These are phyloP conservation scores for Geotrypetes seraphini DNA, from an alignment of 2,797 vertebrate species.

Conservation along the genomic window DNA sequence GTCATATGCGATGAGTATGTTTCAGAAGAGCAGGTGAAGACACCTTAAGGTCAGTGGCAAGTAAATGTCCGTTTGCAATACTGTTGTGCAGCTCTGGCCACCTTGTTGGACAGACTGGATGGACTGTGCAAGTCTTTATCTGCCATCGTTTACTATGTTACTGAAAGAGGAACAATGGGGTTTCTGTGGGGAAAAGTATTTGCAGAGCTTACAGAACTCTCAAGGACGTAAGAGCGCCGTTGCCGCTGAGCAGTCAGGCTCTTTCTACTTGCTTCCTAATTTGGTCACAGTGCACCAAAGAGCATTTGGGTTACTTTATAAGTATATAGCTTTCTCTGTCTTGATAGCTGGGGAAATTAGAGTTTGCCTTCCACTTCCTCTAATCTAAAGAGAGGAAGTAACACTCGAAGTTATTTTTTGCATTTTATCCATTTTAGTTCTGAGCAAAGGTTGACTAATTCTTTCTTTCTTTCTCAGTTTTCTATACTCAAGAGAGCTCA, in stretches of 20 bases:
- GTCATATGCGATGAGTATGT: no score
- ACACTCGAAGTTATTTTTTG: conserved; percentile 23
- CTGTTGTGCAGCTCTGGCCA: no score
- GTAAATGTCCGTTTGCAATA: no score
- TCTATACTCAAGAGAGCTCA: no score
- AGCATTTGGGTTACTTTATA: conserved; percentile 31
- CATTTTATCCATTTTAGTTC: no score
- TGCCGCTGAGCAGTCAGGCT: conserved; percentile 30
- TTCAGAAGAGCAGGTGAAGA: no score
- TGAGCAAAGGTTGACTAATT: background rate
- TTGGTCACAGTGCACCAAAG: conserved; percentile 46
- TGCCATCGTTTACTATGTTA: no score
- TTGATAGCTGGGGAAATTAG: conserved; percentile 23
- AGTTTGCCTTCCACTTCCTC: conserved; percentile 39
- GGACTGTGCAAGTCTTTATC: no score
- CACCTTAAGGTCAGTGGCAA: no score
- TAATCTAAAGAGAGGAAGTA: conserved; percentile 37
- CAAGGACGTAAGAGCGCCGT: conserved; percentile 2
- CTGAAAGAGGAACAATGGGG: no score
- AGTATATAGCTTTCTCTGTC: conserved; percentile 29
- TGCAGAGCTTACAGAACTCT: conserved; percentile 22
- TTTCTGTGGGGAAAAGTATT: conserved; percentile 26
- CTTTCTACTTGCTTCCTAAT: conserved; percentile 51
- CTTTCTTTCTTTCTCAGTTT: background rate
- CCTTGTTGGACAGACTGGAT: no score